phyloP scores from a whole-genome alignment of 1,140 invertebrate genomes.

The Hycleus phaleratus region DNA sequence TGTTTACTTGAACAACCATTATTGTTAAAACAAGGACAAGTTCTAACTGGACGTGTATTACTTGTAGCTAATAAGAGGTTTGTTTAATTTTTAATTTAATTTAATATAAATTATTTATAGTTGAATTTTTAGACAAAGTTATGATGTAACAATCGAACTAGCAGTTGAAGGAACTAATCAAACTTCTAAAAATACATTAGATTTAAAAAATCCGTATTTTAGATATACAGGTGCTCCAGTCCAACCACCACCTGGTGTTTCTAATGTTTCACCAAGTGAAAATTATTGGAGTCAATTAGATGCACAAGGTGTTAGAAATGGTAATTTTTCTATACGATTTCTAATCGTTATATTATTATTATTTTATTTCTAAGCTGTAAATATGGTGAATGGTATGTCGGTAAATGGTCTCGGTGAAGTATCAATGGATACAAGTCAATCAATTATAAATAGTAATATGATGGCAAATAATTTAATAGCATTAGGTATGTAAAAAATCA shows the following conservation, averaged over 20 bases:
- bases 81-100: too few relatives aligned
- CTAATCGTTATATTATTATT: background rate
- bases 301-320: slow-evolving; percentile 58
- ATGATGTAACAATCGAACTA: slow-evolving; percentile 97
- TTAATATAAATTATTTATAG: too few relatives aligned
- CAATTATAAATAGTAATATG: slow-evolving; percentile 48
- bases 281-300: slow-evolving; percentile 82
- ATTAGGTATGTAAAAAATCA: slow-evolving; percentile 28
- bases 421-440: slow-evolving; percentile 54
- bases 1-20: slow-evolving; percentile 91
- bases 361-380: slow-evolving; percentile 49
- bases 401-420: slow-evolving; percentile 70
- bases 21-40: slow-evolving; percentile 90
- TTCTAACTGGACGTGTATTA: slow-evolving; percentile 78
- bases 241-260: slow-evolving; percentile 81
- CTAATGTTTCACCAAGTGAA: slow-evolving; percentile 85
- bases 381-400: slow-evolving; percentile 73
- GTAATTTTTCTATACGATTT: slow-evolving; percentile 23
- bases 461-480: slow-evolving; percentile 42
- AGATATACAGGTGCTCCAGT: slow-evolving; percentile 82
- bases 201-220: slow-evolving; percentile 99
- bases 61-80: slow-evolving; percentile 80
- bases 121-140: slow-evolving; percentile 66
- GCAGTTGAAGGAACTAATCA: slow-evolving; percentile 80
- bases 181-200: slow-evolving; percentile 82